phyloP scores from a whole-genome alignment of 2,888 invertebrate genomes.

The Anoncus sp. region DNA sequence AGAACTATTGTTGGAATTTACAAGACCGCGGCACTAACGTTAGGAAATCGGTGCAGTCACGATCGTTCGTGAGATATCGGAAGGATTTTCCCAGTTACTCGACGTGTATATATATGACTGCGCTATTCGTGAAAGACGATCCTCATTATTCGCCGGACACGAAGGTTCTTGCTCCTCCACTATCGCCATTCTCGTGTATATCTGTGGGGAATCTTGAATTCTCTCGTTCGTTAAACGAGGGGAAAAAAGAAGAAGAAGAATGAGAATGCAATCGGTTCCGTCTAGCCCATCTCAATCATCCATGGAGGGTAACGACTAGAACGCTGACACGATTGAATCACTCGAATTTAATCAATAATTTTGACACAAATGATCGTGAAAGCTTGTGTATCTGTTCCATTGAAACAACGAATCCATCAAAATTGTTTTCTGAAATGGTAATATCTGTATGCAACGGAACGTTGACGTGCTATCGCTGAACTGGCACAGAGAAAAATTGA shows the following conservation, averaged over 20 bases:
- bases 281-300: slow-evolving; percentile 26
- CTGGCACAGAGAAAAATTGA: slow-evolving; percentile 3
- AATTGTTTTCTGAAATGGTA: slow-evolving; percentile 28
- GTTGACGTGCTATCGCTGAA: slow-evolving; percentile 9
- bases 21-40: slow-evolving; percentile 23
- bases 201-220: slow-evolving; percentile 32
- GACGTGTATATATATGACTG: slow-evolving; percentile 13
- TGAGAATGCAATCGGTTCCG: slow-evolving; percentile 16
- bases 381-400: background rate
- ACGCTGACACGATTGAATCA: background rate
- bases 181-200: slow-evolving; percentile 42
- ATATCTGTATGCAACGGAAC: slow-evolving; percentile 7
- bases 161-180: slow-evolving; percentile 27
- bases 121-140: slow-evolving; percentile 41
- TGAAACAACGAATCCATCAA: background rate
- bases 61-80: slow-evolving; percentile 57
- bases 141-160: slow-evolving; percentile 58
- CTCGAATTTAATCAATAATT: slow-evolving; percentile 37
- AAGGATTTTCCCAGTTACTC: slow-evolving; percentile 42
- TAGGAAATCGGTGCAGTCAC: slow-evolving; percentile 57
- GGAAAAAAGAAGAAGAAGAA: slow-evolving; percentile 5
- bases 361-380: slow-evolving; percentile 2
- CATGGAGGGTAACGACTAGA: background rate
- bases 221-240: slow-evolving; percentile 21
- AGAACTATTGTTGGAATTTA: slow-evolving; percentile 46